Conservation (phyloP, 2,888 invertebrate genomes). For the Lingula anatina region DNA sequence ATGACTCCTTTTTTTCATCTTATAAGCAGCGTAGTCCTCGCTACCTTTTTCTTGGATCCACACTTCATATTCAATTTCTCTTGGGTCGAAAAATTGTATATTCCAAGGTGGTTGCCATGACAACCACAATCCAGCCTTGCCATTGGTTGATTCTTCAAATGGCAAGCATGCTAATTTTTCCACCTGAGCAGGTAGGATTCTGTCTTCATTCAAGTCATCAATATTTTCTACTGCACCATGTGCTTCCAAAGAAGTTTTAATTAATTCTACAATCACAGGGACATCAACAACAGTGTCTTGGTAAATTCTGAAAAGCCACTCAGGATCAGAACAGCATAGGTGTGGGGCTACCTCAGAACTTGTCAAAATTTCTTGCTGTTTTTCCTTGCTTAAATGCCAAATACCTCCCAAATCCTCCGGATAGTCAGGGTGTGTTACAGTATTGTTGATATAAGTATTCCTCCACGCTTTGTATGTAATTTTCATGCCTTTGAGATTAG, state of each 20-base stretch:
- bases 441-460: constrained; percentile 41
- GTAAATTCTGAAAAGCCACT: constrained; percentile 56
- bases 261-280: constrained; percentile 17
- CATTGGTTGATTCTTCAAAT: constrained; percentile 2
- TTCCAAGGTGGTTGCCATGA: constrained; percentile 40
- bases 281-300: constrained; percentile 55
- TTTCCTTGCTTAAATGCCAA: constrained; percentile 35
- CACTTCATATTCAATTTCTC: constrained; percentile 26
- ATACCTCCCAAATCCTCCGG: constrained; percentile 51
- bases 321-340: constrained; percentile 54
- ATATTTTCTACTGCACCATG: too few species aligned
- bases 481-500: constrained; percentile 36
- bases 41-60: constrained; percentile 19
- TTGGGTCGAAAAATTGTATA: constrained; percentile 13
- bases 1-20: constrained; percentile 9
- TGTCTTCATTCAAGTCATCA: too few species aligned
- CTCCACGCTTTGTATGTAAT: constrained; percentile 52
- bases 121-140: constrained; percentile 3
- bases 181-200: too few species aligned
- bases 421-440: constrained; percentile 48
- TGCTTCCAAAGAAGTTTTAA: constrained; percentile 14
- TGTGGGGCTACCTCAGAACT: constrained; percentile 48
- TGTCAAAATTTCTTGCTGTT: constrained; percentile 38
- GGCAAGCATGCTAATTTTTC: constrained; percentile 12
- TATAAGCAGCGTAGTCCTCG: constrained; percentile 14